Evolutionary conservation across 1,140 invertebrate genomes (phyloP), one percentile per base, ranked within the genome.

Genomic region (Drosophila littoralis): DNA sequence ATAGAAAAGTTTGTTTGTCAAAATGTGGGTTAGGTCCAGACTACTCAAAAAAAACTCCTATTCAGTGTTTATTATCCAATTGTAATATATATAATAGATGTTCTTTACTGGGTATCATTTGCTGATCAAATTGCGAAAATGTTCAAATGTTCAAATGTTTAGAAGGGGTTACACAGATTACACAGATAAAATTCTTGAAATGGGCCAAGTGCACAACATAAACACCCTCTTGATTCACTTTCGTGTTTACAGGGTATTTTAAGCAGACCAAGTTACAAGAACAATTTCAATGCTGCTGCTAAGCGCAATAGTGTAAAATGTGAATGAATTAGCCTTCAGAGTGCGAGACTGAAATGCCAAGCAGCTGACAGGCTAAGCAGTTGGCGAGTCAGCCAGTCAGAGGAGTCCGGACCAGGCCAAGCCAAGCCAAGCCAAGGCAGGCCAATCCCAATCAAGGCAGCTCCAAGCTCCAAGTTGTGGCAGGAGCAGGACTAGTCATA

Each of bases 311-410:
- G 42, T 68, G 66, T 50, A 70, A 80, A 82, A 83, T 78, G 82
- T 66, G 75, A 75, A 85, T 81, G 82, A 86, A 85, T 86, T 85
- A 85, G 81, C 82, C 63, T 55, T 71, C 81, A 65, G 81, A 66
- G 54, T 65, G 52, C 50, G 79, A 82, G 60, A 66, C 65, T 63
- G 59, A 79, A 82, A 61, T 58, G 79, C 70, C 59, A 50, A 67
- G 55, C 67, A 73, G 52, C 43, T 66, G 76, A 48, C 67, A 61
- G 65, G 60, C 55, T 43, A 52, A 33, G 5, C 22, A 28, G 22
- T 28, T 28, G 22, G 22, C 17, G 15, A 46, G 57, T 46, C 64
- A 73, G 46, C 42, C 58, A 61, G 50, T 15, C 10, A 58, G 3
- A 60, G 65, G 64, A 50, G 58, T 48, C 43, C 46, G 73, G 7